Evolutionary conservation across 2,113 vertebrate genomes (phyloP).

Genomic region (Entomyzon cyanotis): DNA sequence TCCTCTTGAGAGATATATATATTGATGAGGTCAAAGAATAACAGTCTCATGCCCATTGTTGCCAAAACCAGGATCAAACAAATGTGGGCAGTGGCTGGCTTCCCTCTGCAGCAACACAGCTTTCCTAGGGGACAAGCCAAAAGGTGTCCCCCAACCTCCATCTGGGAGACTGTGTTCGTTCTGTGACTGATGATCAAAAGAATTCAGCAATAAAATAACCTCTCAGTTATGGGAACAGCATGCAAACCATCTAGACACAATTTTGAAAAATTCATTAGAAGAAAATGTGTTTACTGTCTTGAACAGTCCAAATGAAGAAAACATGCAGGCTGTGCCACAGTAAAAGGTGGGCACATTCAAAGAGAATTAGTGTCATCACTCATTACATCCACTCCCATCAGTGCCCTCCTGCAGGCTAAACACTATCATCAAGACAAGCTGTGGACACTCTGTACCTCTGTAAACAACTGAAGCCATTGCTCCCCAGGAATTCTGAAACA

Average conservation of each 20-base stretch:
- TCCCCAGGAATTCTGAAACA: background rate
- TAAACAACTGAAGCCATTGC: background rate
- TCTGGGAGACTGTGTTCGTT: background rate
- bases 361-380: background rate
- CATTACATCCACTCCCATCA: background rate
- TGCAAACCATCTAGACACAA: background rate
- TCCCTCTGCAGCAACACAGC: background rate
- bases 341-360: background rate
- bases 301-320: background rate
- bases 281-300: background rate
- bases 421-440: background rate
- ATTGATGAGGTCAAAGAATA: background rate
- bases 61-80: background rate
- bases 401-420: background rate
- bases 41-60: rapidly evolving
- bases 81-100: background rate
- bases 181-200: background rate
- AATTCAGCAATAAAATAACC: background rate
- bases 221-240: background rate
- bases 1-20: background rate
- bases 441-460: background rate
- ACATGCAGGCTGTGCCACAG: background rate
- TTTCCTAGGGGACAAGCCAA: background rate
- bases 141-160: background rate
- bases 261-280: background rate